Evolutionary conservation across 2,797 vertebrate genomes (phyloP).

Genomic region (Austrolebias charrua): DNA sequence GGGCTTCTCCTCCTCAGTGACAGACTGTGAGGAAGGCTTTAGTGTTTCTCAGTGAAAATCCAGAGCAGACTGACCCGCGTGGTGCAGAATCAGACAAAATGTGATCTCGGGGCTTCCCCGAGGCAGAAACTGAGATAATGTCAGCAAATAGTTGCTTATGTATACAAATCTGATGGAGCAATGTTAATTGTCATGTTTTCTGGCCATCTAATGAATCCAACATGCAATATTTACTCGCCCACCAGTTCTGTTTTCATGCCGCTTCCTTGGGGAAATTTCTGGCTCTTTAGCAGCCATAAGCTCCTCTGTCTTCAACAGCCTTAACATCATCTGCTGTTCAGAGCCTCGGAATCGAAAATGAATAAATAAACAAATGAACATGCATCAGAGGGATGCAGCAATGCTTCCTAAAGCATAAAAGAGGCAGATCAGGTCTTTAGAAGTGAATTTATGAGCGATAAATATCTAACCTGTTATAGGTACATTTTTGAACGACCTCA

Average conservation of each 20-base stretch:
- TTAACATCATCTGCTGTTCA: constrained; percentile 1
- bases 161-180: neutral
- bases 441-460: no score
- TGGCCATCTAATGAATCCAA: neutral
- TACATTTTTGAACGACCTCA: no score
- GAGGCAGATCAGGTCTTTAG: no score
- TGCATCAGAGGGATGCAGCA: neutral
- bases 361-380: no score
- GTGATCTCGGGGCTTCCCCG: neutral
- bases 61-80: neutral
- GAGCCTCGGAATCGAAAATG: neutral
- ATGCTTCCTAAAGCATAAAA: neutral
- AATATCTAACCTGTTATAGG: no score
- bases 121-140: neutral
- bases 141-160: constrained; percentile 3
- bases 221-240: constrained; percentile 7
- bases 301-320: neutral
- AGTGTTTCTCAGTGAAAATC: neutral
- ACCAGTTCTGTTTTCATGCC: constrained; percentile 5
- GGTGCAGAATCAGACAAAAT: no score
- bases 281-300: neutral
- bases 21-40: neutral
- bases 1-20: neutral
- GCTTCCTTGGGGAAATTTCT: constrained; percentile 11
- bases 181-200: constrained; percentile 1